phyloP scores from a whole-genome alignment of 2,888 invertebrate species.

The Caenorhabditis drosophilae region DNA sequence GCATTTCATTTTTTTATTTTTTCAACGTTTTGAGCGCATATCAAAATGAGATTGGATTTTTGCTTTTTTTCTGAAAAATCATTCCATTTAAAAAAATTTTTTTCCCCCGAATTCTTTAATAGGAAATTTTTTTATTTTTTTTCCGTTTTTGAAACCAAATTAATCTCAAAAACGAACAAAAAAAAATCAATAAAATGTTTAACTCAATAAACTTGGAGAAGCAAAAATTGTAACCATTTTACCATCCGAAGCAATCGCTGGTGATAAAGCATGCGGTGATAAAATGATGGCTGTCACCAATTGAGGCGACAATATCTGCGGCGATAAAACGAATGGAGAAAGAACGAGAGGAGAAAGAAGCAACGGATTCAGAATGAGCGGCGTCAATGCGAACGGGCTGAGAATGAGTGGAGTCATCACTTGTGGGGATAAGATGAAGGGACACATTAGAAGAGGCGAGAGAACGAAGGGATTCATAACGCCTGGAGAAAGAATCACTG shows the following conservation, averaged over 20 bases:
- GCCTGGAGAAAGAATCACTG: constrained; percentile 49
- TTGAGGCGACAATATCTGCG: constrained; percentile 53
- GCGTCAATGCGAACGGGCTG: constrained; percentile 42
- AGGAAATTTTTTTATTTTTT: no score
- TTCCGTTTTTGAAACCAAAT: no score
- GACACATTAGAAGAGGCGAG: constrained; percentile 43
- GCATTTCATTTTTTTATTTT: no score
- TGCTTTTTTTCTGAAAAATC: no score
- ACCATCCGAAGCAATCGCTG: constrained; percentile 26
- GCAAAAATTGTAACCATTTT: constrained; percentile 32
- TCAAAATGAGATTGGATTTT: no score
- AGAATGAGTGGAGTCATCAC: constrained; percentile 52
- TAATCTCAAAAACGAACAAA: no score
- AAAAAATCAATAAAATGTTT: background rate
- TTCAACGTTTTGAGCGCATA: no score
- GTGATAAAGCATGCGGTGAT: constrained; percentile 43
- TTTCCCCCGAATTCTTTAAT: no score
- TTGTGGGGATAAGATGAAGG: constrained; percentile 54
- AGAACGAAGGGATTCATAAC: constrained; percentile 38
- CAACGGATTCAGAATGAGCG: constrained; percentile 35
- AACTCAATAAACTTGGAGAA: constrained; percentile 40
- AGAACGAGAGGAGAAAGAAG: constrained; percentile 45
- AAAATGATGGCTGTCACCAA: constrained; percentile 39
- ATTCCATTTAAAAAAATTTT: no score
- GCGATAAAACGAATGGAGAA: constrained; percentile 49